phyloP scores from a whole-genome alignment of 2,113 vertebrate genomes.

The Tachysurus vachellii region DNA sequence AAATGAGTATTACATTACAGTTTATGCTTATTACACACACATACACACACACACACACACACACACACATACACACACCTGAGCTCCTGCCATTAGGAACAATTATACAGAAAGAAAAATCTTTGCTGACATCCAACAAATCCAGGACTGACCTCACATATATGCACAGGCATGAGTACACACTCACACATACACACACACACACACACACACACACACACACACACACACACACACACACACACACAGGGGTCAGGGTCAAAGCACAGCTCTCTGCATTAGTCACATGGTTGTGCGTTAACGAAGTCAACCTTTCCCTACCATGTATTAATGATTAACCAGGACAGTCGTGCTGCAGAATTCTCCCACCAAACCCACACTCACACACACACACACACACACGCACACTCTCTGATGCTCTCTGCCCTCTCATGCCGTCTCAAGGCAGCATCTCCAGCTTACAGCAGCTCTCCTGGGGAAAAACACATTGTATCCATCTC shows the following conservation, averaged over 20 bases:
- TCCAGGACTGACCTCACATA: constrained; percentile 9
- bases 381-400: constrained; percentile 27
- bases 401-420: constrained; percentile 19
- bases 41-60: background rate
- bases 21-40: too few relatives aligned
- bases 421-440: constrained; percentile 22
- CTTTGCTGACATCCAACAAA: constrained; percentile 20
- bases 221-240: constrained; percentile 34
- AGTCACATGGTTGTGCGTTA: constrained; percentile 57
- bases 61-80: constrained; percentile 11
- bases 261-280: constrained; percentile 48
- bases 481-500: constrained; percentile 4
- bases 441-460: background rate
- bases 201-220: background rate
- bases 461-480: constrained; percentile 12
- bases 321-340: constrained; percentile 59
- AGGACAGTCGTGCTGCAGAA: constrained; percentile 36
- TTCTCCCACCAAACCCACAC: constrained; percentile 46
- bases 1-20: too few relatives aligned
- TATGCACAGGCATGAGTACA: background rate
- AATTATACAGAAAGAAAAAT: background rate
- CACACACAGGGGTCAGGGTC: constrained; percentile 49
- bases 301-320: constrained; percentile 55
- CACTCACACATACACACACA: too few relatives aligned
- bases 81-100: background rate